Evolutionary conservation across 2,888 invertebrate species (phyloP), one percentile per base, ranked within the genome.

Genomic region (Anaspis maculata): DNA sequence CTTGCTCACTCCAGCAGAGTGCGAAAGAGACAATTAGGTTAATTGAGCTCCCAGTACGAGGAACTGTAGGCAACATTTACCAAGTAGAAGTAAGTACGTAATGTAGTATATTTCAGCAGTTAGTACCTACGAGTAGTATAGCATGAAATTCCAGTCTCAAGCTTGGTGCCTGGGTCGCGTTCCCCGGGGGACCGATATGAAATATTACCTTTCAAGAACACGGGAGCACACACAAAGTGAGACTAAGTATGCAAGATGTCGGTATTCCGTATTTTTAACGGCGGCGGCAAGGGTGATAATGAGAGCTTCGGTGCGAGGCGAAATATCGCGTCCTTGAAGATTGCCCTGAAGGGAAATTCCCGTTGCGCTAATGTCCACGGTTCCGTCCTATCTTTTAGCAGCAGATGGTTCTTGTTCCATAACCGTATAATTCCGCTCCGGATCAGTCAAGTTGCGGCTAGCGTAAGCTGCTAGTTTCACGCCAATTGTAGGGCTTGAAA

Each of bases 21-120:
- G 46, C 40, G 43, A 48, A 48, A 48, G 45, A 40, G 46, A 46
- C 48, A 48, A 48, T 48, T 48, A 48, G 45, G 45, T 48, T 48
- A 48, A 48, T 48, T 46, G 45, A 45, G 48, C 42, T 36, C 42
- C 44, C 44, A 42, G 43, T 40, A 35, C 39, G 37, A 42, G 43
- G 41, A 45, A 41, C 45, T 44, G 40, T 39, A 46, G 42, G 44
- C 41, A 42, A n/a, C n/a, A n/a, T n/a, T n/a, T n/a, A n/a, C n/a
- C n/a, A n/a, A n/a, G n/a, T n/a, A n/a, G n/a, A n/a, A n/a, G n/a
- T n/a, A n/a, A n/a, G n/a, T n/a, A n/a, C n/a, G n/a, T n/a, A n/a
- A n/a, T n/a, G n/a, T n/a, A n/a, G n/a, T n/a, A n/a, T n/a, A n/a
- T n/a, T n/a, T n/a, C n/a, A n/a, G n/a, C n/a, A n/a, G n/a, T n/a